phyloP scores from a whole-genome alignment of 2,888 invertebrate species.

The Megalurothrips usitatus region DNA sequence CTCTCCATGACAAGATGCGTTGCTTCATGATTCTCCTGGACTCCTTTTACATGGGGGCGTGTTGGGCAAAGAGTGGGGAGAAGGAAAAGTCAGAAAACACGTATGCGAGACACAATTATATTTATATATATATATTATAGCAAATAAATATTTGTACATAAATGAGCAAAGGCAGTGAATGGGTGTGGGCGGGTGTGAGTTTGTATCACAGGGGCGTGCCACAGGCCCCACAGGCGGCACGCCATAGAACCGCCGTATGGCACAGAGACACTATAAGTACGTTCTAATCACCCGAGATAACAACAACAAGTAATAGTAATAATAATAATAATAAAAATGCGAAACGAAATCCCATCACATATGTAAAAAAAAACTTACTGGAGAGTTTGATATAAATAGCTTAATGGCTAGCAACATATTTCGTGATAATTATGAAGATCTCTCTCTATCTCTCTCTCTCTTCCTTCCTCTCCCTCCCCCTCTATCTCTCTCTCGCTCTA shows the following conservation, averaged over 20 bases:
- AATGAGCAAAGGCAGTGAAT: constrained; percentile 14
- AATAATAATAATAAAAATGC: too few species aligned
- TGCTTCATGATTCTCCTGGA: too few species aligned
- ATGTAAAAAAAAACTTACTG: neutral
- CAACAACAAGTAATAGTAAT: neutral
- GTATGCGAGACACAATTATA: neutral
- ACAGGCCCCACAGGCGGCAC: neutral
- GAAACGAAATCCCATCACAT: neutral
- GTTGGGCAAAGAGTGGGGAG: neutral
- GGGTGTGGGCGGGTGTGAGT: constrained; percentile 3
- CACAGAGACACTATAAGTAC: constrained; percentile 14
- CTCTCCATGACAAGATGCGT: neutral
- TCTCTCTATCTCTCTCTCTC: neutral
- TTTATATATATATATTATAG: neutral
- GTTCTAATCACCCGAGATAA: neutral
- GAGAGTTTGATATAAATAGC: neutral
- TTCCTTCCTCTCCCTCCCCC: too few species aligned
- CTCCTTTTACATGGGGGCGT: too few species aligned
- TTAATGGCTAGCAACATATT: constrained; percentile 7
- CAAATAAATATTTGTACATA: constrained; percentile 22
- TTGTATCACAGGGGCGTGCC: constrained; percentile 6
- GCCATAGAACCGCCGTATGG: neutral
- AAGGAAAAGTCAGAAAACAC: neutral
- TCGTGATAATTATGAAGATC: constrained; percentile 9
- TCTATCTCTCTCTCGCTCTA: too few species aligned